Evolutionary conservation across 2,888 invertebrate species (phyloP).

Genomic region (Digitonthophagus gazella): DNA sequence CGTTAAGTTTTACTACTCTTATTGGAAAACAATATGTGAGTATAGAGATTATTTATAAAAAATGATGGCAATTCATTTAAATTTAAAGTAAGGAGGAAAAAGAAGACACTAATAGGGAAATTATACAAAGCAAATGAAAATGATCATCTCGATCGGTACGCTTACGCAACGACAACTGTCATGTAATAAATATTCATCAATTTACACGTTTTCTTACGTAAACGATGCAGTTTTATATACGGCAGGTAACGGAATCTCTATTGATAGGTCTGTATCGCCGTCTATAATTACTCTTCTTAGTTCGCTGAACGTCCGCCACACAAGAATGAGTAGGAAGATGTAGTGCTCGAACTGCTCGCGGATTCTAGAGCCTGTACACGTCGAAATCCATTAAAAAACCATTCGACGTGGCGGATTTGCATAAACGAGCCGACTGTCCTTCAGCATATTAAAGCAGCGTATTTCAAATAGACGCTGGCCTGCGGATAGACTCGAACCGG

Average conservation of each 20-base stretch:
- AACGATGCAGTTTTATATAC: constrained; percentile 26
- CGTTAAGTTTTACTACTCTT: background rate
- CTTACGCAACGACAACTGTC: constrained; percentile 19
- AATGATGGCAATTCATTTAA: background rate
- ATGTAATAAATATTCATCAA: constrained; percentile 26
- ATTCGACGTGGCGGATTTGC: constrained; percentile 25
- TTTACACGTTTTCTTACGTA: constrained; percentile 22
- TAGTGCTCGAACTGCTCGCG: background rate
- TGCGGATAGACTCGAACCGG: constrained; percentile 27
- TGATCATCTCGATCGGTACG: constrained; percentile 4
- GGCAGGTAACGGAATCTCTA: constrained; percentile 28
- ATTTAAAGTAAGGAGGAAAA: background rate
- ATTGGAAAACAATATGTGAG: too few relatives aligned
- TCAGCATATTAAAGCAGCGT: constrained; percentile 31
- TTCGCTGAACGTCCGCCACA: constrained; percentile 1
- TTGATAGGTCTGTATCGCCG: constrained; percentile 23
- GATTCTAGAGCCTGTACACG: background rate
- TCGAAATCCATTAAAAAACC: constrained; percentile 15
- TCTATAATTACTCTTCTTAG: constrained; percentile 18
- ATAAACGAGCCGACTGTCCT: constrained; percentile 33
- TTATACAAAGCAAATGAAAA: constrained; percentile 6
- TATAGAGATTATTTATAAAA: background rate
- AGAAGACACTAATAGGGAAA: constrained; percentile 1
- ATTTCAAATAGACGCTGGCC: constrained; percentile 26
- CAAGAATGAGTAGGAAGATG: background rate